phyloP scores from a whole-genome alignment of 2,888 invertebrate species.

The Trichopria drosophilae region DNA sequence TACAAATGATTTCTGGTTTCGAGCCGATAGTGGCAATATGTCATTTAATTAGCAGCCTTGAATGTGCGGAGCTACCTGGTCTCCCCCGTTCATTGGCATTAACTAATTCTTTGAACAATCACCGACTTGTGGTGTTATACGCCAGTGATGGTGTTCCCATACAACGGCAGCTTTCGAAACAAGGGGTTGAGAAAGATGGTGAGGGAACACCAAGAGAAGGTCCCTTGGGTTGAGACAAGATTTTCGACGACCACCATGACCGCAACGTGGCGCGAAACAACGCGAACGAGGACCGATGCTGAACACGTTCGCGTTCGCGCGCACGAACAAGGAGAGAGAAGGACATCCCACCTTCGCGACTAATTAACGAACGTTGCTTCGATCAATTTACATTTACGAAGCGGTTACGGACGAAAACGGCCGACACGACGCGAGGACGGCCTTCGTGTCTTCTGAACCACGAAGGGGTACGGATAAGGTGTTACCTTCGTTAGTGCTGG shows the following conservation, averaged over 20 bases:
- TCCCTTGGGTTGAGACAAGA: slow-evolving; percentile 34
- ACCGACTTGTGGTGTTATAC: too few species aligned
- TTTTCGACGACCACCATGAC: slow-evolving; percentile 27
- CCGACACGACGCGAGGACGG: slow-evolving; percentile 15
- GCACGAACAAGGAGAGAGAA: slow-evolving; percentile 25
- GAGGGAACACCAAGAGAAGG: too few species aligned
- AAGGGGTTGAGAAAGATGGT: too few species aligned
- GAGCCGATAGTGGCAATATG: slow-evolving; percentile 6
- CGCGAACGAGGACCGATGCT: neutral
- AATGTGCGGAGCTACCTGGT: neutral
- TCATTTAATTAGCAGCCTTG: slow-evolving; percentile 20
- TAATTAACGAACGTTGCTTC: slow-evolving; percentile 56
- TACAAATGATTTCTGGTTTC: slow-evolving; percentile 17
- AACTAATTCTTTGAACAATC: too few species aligned
- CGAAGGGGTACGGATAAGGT: slow-evolving; percentile 36
- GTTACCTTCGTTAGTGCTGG: slow-evolving; percentile 48
- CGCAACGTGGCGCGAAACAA: slow-evolving; percentile 28
- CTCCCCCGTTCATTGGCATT: neutral
- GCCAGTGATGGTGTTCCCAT: too few species aligned
- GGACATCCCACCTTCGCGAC: slow-evolving; percentile 50
- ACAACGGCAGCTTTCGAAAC: too few species aligned
- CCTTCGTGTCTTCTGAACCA: slow-evolving; percentile 28
- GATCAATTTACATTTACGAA: slow-evolving; percentile 57
- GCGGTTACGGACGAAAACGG: slow-evolving; percentile 32
- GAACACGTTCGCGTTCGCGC: neutral